Base-by-base conservation (phyloP, 2,888 invertebrate genomes). In the Sarcophaga subvicina region DNA sequence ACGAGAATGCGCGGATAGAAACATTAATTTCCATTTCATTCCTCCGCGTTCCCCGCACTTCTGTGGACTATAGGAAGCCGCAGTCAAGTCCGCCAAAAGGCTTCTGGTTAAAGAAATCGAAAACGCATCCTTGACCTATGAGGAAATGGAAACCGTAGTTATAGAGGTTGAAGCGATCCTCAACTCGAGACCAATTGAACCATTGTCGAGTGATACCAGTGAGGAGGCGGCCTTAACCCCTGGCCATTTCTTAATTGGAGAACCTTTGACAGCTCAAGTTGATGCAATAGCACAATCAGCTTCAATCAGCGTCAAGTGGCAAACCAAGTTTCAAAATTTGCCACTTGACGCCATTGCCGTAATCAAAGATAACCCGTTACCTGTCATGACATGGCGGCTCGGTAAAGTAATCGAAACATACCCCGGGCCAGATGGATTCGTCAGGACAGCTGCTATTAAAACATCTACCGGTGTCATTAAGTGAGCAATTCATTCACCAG, bases 241-340 rank as follows among this genome's bases (percentile, higher is more conserved):
- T 49, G 49, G 49, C 14, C 14, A 49, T 49, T 49, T 49, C 12
- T 12, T 49, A 4, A 49, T 49, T 49, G 14, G 49, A 49, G 49
- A 49, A 14, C 49, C 49, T 10, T 14, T 49, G 11, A 49, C 49
- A 3, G 49, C 49, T 49, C 49, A 49, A 49, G 49, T 49, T 49
- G 49, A 49, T 14, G 11, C 49, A 11, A 49, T 2, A 10, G 14
- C 49, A 14, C 12, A 49, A 4, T 14, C 49, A 12, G n/a, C 10
- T 45, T 10, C 17, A 67, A 20, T n/a, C n/a, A n/a, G n/a, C n/a
- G n/a, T n/a, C n/a, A 76, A 75, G 27, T 75, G 81, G 75, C 73
- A 75, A 63, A 49, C 27, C 1, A 60, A 69, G n/a, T 27, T 14
- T 27, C 47, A 25, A 63, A 72, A 80, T 60, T 37, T 73, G 8